Percentiles rank a stretch among this genome's conserved stretches.
Evolutionary conservation across 2,888 invertebrate genomes (phyloP).

Genomic region (Luperina nickerlii): DNA sequence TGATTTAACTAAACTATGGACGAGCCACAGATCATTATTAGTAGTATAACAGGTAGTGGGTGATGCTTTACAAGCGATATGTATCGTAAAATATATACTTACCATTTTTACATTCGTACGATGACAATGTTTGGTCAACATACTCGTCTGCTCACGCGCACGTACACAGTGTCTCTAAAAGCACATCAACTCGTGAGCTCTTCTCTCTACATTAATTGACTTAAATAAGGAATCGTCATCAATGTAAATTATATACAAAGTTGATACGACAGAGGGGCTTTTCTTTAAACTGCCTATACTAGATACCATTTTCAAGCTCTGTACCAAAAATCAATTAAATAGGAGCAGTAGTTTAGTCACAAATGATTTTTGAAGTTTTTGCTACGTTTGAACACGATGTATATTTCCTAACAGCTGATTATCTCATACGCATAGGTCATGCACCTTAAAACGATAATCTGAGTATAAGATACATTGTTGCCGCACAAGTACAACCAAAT

Average conservation of each 20-base stretch:
- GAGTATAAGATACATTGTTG: no score
- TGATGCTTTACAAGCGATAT: conserved; percentile 67
- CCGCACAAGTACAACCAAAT: no score
- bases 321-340: no score
- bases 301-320: no score
- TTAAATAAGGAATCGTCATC: conserved; percentile 89
- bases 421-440: no score
- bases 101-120: conserved; percentile 29
- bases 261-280: no score
- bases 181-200: conserved; percentile 75
- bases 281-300: no score
- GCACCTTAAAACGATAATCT: no score
- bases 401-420: no score
- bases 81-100: conserved; percentile 34
- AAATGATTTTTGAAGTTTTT: no score
- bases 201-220: conserved; percentile 87
- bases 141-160: conserved; percentile 44
- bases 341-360: no score
- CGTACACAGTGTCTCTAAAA: conserved; percentile 70
- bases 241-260: conserved; percentile 77
- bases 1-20: conserved; percentile 36
- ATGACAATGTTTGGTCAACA: conserved; percentile 53
- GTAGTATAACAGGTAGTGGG: conserved; percentile 30
- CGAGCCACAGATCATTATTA: conserved; percentile 26
- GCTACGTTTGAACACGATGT: no score